These are phyloP conservation scores for Eira barbara DNA, from an alignment of 2,113 vertebrate genomes.

Conservation along the genomic window DNA sequence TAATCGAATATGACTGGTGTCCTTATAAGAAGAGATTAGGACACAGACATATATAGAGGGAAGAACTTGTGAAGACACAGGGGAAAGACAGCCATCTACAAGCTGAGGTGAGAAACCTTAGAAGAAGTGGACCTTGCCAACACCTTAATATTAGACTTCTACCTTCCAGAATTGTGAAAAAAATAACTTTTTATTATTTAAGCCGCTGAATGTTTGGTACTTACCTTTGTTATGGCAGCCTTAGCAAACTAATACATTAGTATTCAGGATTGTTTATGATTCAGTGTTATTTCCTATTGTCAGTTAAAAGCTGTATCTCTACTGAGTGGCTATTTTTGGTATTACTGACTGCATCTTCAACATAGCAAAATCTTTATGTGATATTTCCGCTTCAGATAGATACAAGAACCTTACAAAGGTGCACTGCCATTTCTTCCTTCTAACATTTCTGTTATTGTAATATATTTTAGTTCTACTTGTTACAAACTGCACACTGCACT, in stretches of 20 bases:
- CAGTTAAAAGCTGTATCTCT: not conserved
- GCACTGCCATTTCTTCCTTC: not conserved
- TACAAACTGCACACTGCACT: not conserved
- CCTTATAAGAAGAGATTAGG: not conserved
- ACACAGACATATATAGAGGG: not conserved
- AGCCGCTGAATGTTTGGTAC: not conserved
- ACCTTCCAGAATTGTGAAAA: not conserved
- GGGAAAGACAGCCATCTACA: not conserved
- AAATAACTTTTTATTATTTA: not conserved
- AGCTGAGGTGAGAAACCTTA: not conserved
- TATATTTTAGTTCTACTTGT: not conserved
- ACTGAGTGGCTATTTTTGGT: not conserved
- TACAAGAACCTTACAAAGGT: not conserved
- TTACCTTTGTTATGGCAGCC: not conserved
- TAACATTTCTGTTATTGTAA: not conserved
- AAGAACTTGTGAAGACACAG: not conserved
- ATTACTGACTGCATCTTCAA: not conserved
- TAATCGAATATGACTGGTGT: not conserved
- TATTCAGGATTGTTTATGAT: not conserved
- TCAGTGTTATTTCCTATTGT: not conserved
- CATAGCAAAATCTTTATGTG: not conserved
- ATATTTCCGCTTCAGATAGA: not conserved
- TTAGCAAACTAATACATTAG: not conserved
- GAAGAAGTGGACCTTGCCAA: not conserved
- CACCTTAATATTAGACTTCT: not conserved